Evolutionary conservation across 2,888 invertebrate species (phyloP).

Genomic region (Noctua janthina): DNA sequence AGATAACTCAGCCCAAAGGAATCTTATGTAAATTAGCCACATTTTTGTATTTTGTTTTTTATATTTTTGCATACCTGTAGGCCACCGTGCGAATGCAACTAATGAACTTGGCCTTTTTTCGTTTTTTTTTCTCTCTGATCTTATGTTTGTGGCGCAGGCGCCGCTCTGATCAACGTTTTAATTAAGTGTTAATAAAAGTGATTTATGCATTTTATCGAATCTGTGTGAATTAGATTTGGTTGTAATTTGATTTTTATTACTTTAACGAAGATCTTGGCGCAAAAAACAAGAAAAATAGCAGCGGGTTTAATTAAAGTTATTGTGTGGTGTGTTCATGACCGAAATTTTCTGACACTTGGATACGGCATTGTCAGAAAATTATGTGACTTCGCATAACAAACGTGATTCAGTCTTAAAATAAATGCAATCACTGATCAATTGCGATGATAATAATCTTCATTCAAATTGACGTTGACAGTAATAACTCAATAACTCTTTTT

Average conservation of each 20-base stretch:
- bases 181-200: slow-evolving; percentile 65
- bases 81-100: slow-evolving; percentile 78
- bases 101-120: slow-evolving; percentile 63
- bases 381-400: slow-evolving; percentile 27
- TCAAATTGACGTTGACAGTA: slow-evolving; percentile 13
- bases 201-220: slow-evolving; percentile 58
- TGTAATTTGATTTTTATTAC: slow-evolving; percentile 38
- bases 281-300: slow-evolving; percentile 15
- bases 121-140: slow-evolving; percentile 1
- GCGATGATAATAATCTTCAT: slow-evolving; percentile 29
- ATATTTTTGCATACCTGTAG: slow-evolving; percentile 71
- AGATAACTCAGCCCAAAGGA: slow-evolving; percentile 73
- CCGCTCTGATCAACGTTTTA: slow-evolving; percentile 59
- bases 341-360: slow-evolving; percentile 22
- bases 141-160: slow-evolving; percentile 49
- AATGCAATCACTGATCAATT: slow-evolving; percentile 40
- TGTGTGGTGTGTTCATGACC: slow-evolving; percentile 27
- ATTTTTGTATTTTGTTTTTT: slow-evolving; percentile 77
- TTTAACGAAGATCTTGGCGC: background rate
- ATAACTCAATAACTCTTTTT: slow-evolving; percentile 41
- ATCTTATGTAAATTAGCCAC: slow-evolving; percentile 85
- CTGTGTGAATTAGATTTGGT: slow-evolving; percentile 44
- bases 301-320: slow-evolving; percentile 6
- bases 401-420: slow-evolving; percentile 9
- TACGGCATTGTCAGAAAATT: slow-evolving; percentile 29